phyloP scores from a whole-genome alignment of 1,140 invertebrate genomes.

The Portunus trituberculatus region DNA sequence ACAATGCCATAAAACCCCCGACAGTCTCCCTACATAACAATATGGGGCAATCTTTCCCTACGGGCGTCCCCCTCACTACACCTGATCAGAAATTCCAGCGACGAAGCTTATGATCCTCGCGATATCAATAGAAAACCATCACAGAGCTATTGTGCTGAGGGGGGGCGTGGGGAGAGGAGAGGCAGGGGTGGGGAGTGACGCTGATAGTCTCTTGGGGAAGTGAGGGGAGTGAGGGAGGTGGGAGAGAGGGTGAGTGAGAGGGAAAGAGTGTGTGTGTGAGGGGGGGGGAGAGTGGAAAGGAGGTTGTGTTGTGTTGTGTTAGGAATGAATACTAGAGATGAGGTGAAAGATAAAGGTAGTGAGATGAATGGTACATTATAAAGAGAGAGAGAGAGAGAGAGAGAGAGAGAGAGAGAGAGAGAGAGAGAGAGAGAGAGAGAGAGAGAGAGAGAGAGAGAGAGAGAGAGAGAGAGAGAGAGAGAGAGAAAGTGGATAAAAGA shows the following conservation, averaged over 20 bases:
- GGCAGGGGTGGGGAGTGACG: neutral
- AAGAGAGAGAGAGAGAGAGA: neutral
- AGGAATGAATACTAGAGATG: neutral
- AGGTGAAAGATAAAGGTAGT: neutral
- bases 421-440: neutral
- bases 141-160: conserved; percentile 64
- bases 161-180: neutral
- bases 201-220: conserved; percentile 59
- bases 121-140: conserved; percentile 74
- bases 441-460: neutral
- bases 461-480: neutral
- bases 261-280: neutral
- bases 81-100: conserved; percentile 69
- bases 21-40: conserved; percentile 13
- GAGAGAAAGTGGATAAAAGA: neutral
- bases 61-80: conserved; percentile 46
- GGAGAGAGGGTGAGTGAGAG: neutral
- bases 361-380: neutral
- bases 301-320: neutral
- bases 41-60: conserved; percentile 28
- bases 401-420: neutral
- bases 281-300: too few relatives aligned
- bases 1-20: neutral
- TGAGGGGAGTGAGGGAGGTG: neutral
- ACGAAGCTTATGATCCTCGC: conserved; percentile 64